Conservation (phyloP, 2,113 vertebrate genomes). For the Lipophrys pholis region DNA sequence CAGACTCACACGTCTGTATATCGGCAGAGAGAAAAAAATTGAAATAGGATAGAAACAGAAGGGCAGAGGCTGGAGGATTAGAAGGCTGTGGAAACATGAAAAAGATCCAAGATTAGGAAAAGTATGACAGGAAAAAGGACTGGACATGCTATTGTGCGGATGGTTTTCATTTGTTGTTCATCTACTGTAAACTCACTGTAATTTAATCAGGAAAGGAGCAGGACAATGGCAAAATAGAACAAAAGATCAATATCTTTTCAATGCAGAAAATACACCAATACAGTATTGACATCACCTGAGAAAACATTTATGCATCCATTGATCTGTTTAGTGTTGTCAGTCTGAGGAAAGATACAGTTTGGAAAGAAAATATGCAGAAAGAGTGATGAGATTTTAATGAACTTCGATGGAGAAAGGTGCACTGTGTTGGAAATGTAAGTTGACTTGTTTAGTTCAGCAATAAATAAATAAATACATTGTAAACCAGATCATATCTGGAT, state of each 20-base stretch:
- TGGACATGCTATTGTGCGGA: conserved; percentile 13
- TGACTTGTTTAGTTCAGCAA: too few relatives aligned
- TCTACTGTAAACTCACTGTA: not conserved
- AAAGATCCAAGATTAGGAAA: conserved; percentile 49
- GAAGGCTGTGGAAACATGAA: conserved; percentile 55
- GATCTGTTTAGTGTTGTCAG: conserved; percentile 1
- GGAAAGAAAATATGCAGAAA: not conserved
- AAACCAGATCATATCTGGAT: too few relatives aligned
- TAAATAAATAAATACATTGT: too few relatives aligned
- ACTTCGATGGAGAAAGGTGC: not conserved
- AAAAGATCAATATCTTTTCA: conserved; percentile 17
- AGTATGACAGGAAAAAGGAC: conserved; percentile 29
- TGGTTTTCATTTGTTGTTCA: conserved; percentile 12
- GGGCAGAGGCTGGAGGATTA: conserved; percentile 52
- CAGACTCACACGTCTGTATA: conserved; percentile 50
- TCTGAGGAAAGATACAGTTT: not conserved
- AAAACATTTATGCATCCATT: conserved; percentile 11
- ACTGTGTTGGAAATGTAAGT: not conserved
- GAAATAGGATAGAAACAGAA: conserved; percentile 51
- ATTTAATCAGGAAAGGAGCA: not conserved
- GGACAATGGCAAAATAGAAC: not conserved
- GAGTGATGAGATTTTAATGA: not conserved
- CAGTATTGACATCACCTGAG: not conserved
- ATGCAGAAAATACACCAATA: conserved; percentile 22
- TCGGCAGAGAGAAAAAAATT: conserved; percentile 60